Evolutionary conservation across 1,140 invertebrate genomes (phyloP), one percentile per base, ranked within the genome.

Genomic region (Pseudomyrmex sp.): DNA sequence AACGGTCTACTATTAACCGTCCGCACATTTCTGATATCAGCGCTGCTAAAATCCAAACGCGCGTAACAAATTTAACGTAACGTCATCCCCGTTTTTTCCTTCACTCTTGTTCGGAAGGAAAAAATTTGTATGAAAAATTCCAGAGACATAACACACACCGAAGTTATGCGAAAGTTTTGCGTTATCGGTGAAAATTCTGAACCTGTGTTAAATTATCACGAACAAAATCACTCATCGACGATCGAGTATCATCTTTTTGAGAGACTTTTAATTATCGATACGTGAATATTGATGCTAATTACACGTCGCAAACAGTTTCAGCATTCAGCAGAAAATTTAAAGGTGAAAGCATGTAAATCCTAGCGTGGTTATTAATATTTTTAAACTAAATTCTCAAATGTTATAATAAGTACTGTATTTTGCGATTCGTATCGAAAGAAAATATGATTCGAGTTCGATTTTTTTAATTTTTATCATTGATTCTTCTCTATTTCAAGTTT

Each of bases 1-100:
- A 61, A 73, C 23, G 46, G 77, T 77, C 73, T 65, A 52, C 13
- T 61, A 69, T 83, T 26, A 54, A 59, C 52, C 54, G 2, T 63
- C 44, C 44, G 35, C 61, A 9, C 54, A 23, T 50, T 59, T 35
- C 56, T 59, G 15, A 26, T 58, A 48, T 26, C 35, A 58, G 20
- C 48, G 50, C 20, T 54, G 68, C 54, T 8, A 26, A 85, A 77
- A 85, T 90, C 84, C 77, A 88, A 91, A 91, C 86, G 91, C 83
- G 85, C 84, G 87, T 90, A 92, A 91, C 86, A 92, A 90, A 87
- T 88, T 92, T 91, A 91, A 88, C 70, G 66, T 66, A 73, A 77
- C 59, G 58, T 77, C 76, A 44, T 56, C 44, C 54, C 84, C 73
- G 74, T 73, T 84, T 65, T 59, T 23, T 5, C 5, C 46, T 23